Evolutionary conservation across 2,797 vertebrate species (phyloP).

Genomic region (Intellagama lesueurii): DNA sequence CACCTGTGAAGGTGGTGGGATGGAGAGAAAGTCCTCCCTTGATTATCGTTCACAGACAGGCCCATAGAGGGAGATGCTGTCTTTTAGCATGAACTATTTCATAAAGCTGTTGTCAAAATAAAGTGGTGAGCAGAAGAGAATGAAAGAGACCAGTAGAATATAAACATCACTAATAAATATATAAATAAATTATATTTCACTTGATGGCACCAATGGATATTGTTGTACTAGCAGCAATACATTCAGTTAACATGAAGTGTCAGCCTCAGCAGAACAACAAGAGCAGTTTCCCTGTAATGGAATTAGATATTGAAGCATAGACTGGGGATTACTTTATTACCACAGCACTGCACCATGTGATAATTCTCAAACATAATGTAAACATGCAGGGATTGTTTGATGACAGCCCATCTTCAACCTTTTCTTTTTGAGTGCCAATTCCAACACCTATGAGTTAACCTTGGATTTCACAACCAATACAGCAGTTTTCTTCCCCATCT

Average conservation of each 20-base stretch:
- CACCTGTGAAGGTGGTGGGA: no score
- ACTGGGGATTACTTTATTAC: background rate
- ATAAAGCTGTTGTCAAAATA: no score
- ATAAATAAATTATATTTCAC: background rate
- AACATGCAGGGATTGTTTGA: background rate
- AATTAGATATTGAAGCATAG: background rate
- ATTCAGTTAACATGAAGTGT: background rate
- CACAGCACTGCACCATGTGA: background rate
- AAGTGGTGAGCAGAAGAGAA: no score
- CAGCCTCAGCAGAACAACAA: background rate
- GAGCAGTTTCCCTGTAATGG: background rate
- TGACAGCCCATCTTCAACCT: slow-evolving; percentile 48
- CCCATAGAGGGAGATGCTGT: no score
- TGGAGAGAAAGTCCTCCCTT: no score
- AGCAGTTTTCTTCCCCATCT: slow-evolving; percentile 10
- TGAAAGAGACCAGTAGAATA: background rate
- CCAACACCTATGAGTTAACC: background rate
- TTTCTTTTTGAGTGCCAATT: slow-evolving; percentile 58
- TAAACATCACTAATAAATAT: background rate
- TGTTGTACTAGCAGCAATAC: background rate
- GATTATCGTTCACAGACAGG: no score
- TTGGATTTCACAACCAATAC: slow-evolving; percentile 51
- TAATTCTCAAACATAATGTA: background rate
- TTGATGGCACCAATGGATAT: background rate
- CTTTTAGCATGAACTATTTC: no score